Evolutionary conservation across 2,888 invertebrate species (phyloP).

Genomic region (Tenthredo distinguenda): DNA sequence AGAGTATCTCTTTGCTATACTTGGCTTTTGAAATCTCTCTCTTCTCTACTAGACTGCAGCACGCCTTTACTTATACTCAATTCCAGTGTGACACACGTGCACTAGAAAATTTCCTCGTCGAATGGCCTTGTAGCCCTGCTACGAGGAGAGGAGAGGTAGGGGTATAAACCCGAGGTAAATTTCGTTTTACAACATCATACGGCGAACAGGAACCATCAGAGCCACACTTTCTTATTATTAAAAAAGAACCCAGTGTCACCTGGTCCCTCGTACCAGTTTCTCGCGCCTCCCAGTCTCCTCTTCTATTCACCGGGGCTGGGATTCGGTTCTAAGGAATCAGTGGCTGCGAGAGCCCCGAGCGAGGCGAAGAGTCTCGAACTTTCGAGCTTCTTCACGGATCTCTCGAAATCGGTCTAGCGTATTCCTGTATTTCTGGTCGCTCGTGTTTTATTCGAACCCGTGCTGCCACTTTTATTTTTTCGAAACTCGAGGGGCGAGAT

Average conservation of each 20-base stretch:
- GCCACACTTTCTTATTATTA: constrained; percentile 48
- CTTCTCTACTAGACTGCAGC: constrained; percentile 59
- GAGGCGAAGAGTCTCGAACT: neutral
- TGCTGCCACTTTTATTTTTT: constrained; percentile 27
- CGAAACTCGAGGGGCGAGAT: neutral
- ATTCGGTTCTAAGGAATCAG: neutral
- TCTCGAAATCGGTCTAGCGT: neutral
- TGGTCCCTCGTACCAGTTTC: neutral
- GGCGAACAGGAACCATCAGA: neutral
- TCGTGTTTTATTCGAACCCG: constrained; percentile 29
- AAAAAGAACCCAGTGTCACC: constrained; percentile 51
- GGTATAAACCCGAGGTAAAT: constrained; percentile 34
- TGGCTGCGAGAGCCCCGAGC: neutral
- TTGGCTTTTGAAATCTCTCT: constrained; percentile 62
- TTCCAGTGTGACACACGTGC: constrained; percentile 44
- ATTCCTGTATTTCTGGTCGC: neutral
- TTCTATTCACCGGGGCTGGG: neutral
- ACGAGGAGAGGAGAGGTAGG: neutral
- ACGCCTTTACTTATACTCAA: constrained; percentile 43
- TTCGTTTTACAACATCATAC: constrained; percentile 44
- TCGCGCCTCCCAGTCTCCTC: neutral
- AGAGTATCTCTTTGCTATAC: constrained; percentile 66
- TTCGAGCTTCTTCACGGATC: neutral
- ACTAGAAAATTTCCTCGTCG: constrained; percentile 30
- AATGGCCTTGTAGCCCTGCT: neutral